phyloP scores from a whole-genome alignment of 2,113 vertebrate species.

The Mormyrus iriodes region DNA sequence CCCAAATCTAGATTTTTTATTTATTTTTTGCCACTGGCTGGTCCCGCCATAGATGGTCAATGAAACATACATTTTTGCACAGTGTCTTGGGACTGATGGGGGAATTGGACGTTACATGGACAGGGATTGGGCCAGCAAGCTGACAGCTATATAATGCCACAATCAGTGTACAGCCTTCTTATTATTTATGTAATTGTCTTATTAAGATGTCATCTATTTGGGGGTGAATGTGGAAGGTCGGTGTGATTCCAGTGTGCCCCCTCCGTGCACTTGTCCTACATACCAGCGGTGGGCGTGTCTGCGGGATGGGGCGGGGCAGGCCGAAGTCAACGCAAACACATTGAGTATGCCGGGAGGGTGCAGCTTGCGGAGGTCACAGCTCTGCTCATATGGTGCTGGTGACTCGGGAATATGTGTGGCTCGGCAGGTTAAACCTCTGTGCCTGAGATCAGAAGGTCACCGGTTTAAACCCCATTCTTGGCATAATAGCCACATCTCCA shows the following conservation, averaged over 20 bases:
- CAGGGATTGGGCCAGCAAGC: slow-evolving; percentile 1
- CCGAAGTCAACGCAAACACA: too few relatives aligned
- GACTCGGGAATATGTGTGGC: too few relatives aligned
- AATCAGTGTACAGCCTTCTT: background rate
- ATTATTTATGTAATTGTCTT: background rate
- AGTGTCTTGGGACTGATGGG: background rate
- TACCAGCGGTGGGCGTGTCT: background rate
- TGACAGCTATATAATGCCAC: too few relatives aligned
- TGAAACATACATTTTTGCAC: slow-evolving; percentile 4
- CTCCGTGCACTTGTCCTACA: background rate
- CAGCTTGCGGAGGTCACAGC: background rate
- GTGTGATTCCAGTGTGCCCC: background rate
- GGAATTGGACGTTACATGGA: background rate
- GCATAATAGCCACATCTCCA: background rate
- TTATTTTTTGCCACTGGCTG: background rate
- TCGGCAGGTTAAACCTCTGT: background rate
- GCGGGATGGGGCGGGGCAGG: background rate
- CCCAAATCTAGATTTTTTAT: background rate
- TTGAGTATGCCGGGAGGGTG: too few relatives aligned
- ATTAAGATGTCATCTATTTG: background rate
- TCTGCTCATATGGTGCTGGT: background rate
- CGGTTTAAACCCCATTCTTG: background rate
- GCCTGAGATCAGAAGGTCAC: background rate
- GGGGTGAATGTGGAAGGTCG: background rate
- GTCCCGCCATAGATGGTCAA: background rate